phyloP scores from a whole-genome alignment of 2,113 vertebrate species.

The Macroglossus sobrinus region DNA sequence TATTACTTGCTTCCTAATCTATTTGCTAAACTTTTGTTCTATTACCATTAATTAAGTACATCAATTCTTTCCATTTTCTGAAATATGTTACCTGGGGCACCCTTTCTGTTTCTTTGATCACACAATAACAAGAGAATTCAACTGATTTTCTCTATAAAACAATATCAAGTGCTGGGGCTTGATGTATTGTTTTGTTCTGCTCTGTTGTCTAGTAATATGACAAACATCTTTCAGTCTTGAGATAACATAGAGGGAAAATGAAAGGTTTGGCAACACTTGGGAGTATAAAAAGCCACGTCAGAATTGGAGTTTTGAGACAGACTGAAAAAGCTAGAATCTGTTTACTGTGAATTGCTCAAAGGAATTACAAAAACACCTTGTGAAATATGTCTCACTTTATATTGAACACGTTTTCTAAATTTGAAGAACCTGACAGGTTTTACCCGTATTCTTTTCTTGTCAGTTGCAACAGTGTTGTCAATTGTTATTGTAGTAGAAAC shows the following conservation, averaged over 20 bases:
- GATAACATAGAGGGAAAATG: conserved; percentile 73
- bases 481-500: background rate
- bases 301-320: conserved; percentile 37
- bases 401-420: background rate
- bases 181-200: conserved; percentile 60
- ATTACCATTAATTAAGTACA: conserved; percentile 31
- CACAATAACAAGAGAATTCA: conserved; percentile 4
- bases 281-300: conserved; percentile 46
- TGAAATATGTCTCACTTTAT: conserved; percentile 31
- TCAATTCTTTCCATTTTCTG: background rate
- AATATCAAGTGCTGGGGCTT: conserved; percentile 38
- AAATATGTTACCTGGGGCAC: background rate
- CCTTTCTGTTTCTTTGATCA: conserved; percentile 25
- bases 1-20: background rate
- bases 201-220: conserved; percentile 74
- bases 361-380: conserved; percentile 34
- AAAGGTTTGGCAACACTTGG: conserved; percentile 52
- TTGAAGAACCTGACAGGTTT: background rate
- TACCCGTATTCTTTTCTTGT: background rate
- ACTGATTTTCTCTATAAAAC: conserved; percentile 40
- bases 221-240: conserved; percentile 72
- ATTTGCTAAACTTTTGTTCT: background rate
- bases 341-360: conserved; percentile 33
- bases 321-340: background rate
- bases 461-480: background rate